These are phyloP conservation scores for Phaonia tiefii DNA, from an alignment of 2,888 invertebrate species.

Conservation along the genomic window DNA sequence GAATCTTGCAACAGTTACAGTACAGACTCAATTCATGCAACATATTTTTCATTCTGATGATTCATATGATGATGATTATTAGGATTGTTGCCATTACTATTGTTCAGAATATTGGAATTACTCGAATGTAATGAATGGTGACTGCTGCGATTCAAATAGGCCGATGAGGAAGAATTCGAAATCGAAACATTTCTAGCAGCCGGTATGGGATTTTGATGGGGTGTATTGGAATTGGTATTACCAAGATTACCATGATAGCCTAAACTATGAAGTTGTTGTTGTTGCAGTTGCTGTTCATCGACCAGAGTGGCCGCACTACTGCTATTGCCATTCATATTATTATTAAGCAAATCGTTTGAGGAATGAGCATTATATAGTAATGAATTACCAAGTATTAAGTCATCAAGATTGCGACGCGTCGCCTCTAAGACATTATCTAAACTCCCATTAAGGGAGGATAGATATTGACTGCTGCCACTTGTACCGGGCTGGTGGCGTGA, in stretches of 20 bases:
- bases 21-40: slow-evolving; percentile 79
- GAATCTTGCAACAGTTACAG: slow-evolving; percentile 1
- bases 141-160: slow-evolving; percentile 61
- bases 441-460: slow-evolving; percentile 63
- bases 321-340: slow-evolving; percentile 70
- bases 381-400: slow-evolving; percentile 64
- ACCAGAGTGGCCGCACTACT: slow-evolving; percentile 74
- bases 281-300: slow-evolving; percentile 71
- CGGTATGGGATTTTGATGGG: slow-evolving; percentile 56
- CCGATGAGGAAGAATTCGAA: slow-evolving; percentile 39
- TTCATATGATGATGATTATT: slow-evolving; percentile 66
- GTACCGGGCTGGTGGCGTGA: slow-evolving; percentile 15
- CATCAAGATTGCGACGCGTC: slow-evolving; percentile 63
- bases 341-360: slow-evolving; percentile 72
- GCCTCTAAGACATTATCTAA: slow-evolving; percentile 63
- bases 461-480: slow-evolving; percentile 36
- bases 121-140: slow-evolving; percentile 59
- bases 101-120: slow-evolving; percentile 61
- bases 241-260: not conserved
- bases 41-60: slow-evolving; percentile 72
- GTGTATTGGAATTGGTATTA: slow-evolving; percentile 67
- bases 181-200: slow-evolving; percentile 1
- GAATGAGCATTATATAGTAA: slow-evolving; percentile 67
- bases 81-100: slow-evolving; percentile 61
- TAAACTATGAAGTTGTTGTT: slow-evolving; percentile 27